Evolutionary conservation across 2,797 vertebrate genomes (phyloP).

Genomic region (Sebastes dallii): DNA sequence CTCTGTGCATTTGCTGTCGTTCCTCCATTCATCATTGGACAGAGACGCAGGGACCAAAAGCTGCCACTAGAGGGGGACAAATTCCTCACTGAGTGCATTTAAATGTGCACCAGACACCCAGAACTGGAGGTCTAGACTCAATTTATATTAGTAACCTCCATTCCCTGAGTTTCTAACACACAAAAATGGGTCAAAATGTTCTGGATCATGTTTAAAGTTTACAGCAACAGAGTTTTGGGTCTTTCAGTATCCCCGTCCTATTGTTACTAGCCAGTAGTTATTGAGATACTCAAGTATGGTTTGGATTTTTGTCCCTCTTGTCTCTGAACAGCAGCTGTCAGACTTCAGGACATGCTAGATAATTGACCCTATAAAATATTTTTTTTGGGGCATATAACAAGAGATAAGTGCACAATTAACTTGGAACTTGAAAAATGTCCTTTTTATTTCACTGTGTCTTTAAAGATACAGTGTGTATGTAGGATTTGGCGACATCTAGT

Average conservation of each 20-base stretch:
- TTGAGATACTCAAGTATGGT: background rate
- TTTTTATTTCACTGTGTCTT: background rate
- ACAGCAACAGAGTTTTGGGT: background rate
- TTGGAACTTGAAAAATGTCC: background rate
- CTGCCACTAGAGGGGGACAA: constrained; percentile 46
- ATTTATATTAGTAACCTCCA: background rate
- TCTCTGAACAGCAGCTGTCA: background rate
- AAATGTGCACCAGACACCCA: background rate
- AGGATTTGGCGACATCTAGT: too few relatives aligned
- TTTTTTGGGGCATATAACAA: too few relatives aligned
- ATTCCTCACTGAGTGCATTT: background rate
- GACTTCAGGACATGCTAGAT: rapidly evolving
- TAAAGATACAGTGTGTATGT: too few relatives aligned
- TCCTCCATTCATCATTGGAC: background rate
- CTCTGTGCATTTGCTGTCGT: background rate
- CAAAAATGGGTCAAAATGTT: background rate
- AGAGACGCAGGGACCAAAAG: background rate
- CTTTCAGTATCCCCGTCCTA: background rate
- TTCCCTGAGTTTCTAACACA: background rate
- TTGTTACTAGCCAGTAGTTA: background rate
- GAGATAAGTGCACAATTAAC: too few relatives aligned
- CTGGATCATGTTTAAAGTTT: background rate
- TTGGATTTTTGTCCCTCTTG: background rate
- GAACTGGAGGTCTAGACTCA: background rate
- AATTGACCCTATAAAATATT: too few relatives aligned